Evolutionary conservation across 2,888 invertebrate genomes (phyloP), one percentile per base, ranked within the genome.

Genomic region (Onchidella celtica): DNA sequence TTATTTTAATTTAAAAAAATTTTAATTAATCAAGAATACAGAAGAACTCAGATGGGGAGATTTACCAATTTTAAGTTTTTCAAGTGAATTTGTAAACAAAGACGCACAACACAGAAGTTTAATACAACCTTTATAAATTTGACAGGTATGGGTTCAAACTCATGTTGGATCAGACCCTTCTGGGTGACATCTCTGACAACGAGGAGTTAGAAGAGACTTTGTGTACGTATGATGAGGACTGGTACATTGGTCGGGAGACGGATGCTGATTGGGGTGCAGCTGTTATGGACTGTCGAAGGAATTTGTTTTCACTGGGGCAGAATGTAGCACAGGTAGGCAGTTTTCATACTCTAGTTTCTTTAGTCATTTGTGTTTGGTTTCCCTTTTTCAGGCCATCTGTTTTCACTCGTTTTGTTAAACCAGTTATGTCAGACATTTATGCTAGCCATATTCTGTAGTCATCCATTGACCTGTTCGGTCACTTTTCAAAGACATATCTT

Each of bases 61-160:
- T n/a, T n/a, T n/a, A n/a, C n/a, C n/a, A n/a, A n/a, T n/a, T n/a
- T n/a, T n/a, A n/a, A n/a, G n/a, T n/a, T n/a, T n/a, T n/a, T n/a
- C n/a, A n/a, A n/a, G n/a, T n/a, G n/a, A n/a, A n/a, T n/a, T n/a
- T n/a, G n/a, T n/a, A n/a, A n/a, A n/a, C n/a, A n/a, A n/a, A n/a
- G n/a, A n/a, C n/a, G n/a, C n/a, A n/a, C n/a, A n/a, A n/a, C n/a
- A n/a, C n/a, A n/a, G n/a, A n/a, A n/a, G n/a, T n/a, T n/a, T n/a
- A n/a, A n/a, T n/a, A n/a, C n/a, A n/a, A n/a, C n/a, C n/a, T n/a
- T n/a, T n/a, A n/a, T n/a, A n/a, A n/a, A n/a, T n/a, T n/a, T n/a
- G n/a, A n/a, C n/a, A 92, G 93, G 83, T 93, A 93, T 85, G 92
- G 93, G 2, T 92, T 93, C 68, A 94, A 94, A 88, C 87, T 94